Percentiles rank a stretch among this genome's conserved stretches.
Evolutionary conservation across 2,113 vertebrate genomes (phyloP).

Genomic region (Ictidomys tridecemlineatus): DNA sequence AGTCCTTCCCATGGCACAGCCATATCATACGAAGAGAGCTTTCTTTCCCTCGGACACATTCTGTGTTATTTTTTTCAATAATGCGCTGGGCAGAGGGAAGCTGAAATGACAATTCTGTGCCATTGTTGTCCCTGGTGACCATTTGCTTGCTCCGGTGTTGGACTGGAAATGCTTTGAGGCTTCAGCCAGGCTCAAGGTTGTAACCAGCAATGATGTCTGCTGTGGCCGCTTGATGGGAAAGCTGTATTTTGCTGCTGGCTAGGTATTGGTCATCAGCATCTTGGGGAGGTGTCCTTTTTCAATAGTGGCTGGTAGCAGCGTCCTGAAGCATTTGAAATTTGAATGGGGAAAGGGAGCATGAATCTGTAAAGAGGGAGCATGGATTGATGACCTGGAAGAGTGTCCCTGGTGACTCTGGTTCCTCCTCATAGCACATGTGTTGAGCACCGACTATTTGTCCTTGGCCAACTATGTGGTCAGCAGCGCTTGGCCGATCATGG

Average conservation of each 20-base stretch:
- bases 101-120: neutral
- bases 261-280: neutral
- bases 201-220: neutral
- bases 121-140: too few relatives aligned
- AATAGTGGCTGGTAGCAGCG: neutral
- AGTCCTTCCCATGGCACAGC: neutral
- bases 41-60: neutral
- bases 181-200: neutral
- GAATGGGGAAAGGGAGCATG: neutral
- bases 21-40: neutral
- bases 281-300: neutral
- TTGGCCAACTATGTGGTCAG: neutral
- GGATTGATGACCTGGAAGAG: neutral
- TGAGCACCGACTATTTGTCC: neutral
- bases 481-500: neutral
- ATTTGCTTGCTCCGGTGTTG: neutral
- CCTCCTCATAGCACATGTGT: too few relatives aligned
- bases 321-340: neutral
- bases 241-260: neutral
- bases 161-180: neutral
- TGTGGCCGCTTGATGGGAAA: neutral
- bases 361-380: neutral
- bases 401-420: too few relatives aligned
- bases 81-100: neutral
- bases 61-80: neutral